Evolutionary conservation across 2,113 vertebrate species (phyloP), one percentile per base, ranked within the genome.

Genomic region (Erinaceus europaeus): DNA sequence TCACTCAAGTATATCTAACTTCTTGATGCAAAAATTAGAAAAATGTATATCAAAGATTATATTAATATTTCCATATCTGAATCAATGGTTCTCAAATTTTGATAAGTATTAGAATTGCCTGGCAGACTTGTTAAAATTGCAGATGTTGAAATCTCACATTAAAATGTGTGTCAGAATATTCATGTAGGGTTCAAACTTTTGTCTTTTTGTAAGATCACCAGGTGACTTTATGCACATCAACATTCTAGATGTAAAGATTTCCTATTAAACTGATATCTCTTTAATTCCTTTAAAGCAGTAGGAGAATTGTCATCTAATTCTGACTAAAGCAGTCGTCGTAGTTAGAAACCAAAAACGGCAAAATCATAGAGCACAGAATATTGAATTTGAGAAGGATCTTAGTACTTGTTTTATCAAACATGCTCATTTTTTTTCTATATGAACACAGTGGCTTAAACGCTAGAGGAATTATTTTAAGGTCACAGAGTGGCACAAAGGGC

Each of bases 21-120:
- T 25, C 14, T 89, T 52, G 25, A 81, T 74, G 34, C 77, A 48
- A 40, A 89, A 89, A 90, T 87, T 81, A 92, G 34, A 79, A 32
- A n/a, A 61, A 64, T 78, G 23, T 71, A 20, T 76, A 59, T 3
- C 57, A 73, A 44, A 90, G 76, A 84, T 75, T 86, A 50, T 52
- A 38, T 62, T 44, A 64, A 80, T 50, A 50, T n/a, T 40, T 20
- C 78, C 85, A 40, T 25, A 61, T 82, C 34, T 86, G 68, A 88
- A 79, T 6, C 29, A 75, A 17, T 38, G 29, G 6, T 81, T 90
- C 61, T 91, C n/a, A 79, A 78, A 65, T 65, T 75, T 90, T 64
- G n/a, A 55, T 38, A 77, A 17, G 32, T 9, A 2, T 91, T n/a
- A 76, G 8, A 44, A 91, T 57, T n/a, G 55, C 21, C 25, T 79